Evolutionary conservation across 2,888 invertebrate genomes (phyloP), one percentile per base, ranked within the genome.

Genomic region (Chaetoderma sp.): DNA sequence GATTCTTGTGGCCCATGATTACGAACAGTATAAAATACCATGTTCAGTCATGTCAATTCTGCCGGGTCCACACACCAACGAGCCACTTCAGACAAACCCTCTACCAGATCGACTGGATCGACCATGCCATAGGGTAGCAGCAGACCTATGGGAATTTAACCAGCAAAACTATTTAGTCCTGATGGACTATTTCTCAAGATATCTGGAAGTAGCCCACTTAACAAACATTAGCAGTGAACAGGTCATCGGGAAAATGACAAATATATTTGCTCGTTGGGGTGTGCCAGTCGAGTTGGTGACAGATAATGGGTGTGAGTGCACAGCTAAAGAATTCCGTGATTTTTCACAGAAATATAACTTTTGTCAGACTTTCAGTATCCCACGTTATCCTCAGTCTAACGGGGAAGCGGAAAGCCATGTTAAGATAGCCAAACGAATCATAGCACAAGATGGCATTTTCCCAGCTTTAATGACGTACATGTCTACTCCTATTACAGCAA

Each of bases 121-220:
- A 10, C 67, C 70, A 42, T 74, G 73, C 70, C 60, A 68, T 13
- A 71, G 57, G 45, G 47, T 67, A 0, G 63, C 63, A 0, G 71
- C 67, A 1, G 73, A 74, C 32, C 27, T 73, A 4, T 73, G 36
- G 30, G 68, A 71, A 21, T n/a, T 50, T 3, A 54, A 69, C 1
- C 45, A 54, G n/a, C 39, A 36, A 16, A 50, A 60, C 16, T 70
- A 57, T 36, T 47, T 71, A 21, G 57, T 67, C n/a, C 36, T 66
- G 1, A 63, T 64, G 3, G 72, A 73, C 54, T 73, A 73, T 44
- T 71, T 39, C 27, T 65, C 71, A 4, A 32, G 65, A 27, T 71
- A 60, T 42, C 23, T 70, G 10, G 62, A 71, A 54, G 50, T 69
- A 16, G 65, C 47, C 32, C 25, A 63, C n/a, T 36, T 65, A 4